Evolutionary conservation across 2,113 vertebrate species (phyloP).

Genomic region (Muntiacus reevesi): DNA sequence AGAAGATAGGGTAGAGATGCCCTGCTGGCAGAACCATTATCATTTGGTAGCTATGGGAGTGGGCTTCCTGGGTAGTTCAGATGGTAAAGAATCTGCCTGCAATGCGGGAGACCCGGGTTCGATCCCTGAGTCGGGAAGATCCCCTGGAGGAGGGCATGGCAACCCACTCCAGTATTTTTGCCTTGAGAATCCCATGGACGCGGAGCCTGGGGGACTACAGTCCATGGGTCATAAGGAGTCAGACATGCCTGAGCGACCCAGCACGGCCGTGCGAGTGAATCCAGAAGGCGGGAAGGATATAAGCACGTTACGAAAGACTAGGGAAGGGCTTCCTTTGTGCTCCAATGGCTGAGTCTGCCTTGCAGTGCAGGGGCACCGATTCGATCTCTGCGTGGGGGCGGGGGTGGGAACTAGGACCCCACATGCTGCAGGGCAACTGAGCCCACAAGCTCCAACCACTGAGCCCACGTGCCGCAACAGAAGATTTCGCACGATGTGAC

Average conservation of each 20-base stretch:
- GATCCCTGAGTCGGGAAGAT: background rate
- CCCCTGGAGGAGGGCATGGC: background rate
- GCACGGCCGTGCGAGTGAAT: background rate
- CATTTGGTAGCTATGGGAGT: background rate
- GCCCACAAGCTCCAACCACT: background rate
- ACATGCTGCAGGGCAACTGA: background rate
- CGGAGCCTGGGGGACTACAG: background rate
- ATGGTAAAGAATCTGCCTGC: background rate
- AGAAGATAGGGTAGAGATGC: background rate
- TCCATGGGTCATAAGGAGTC: background rate
- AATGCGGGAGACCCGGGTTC: fast-evolving
- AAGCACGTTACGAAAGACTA: background rate
- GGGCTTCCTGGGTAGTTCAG: background rate
- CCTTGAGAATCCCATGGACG: background rate
- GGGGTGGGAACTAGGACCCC: background rate
- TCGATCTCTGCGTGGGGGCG: fast-evolving
- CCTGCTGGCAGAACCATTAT: background rate
- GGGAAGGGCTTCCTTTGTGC: background rate
- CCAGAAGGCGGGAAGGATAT: background rate
- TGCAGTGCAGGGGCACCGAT: background rate
- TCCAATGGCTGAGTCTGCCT: background rate
- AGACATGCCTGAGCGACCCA: background rate
- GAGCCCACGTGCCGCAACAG: background rate
- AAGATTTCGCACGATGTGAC: background rate
- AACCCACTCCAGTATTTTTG: background rate